Evolutionary conservation across 1,140 invertebrate genomes (phyloP).

Genomic region (Bemisia tabaci): DNA sequence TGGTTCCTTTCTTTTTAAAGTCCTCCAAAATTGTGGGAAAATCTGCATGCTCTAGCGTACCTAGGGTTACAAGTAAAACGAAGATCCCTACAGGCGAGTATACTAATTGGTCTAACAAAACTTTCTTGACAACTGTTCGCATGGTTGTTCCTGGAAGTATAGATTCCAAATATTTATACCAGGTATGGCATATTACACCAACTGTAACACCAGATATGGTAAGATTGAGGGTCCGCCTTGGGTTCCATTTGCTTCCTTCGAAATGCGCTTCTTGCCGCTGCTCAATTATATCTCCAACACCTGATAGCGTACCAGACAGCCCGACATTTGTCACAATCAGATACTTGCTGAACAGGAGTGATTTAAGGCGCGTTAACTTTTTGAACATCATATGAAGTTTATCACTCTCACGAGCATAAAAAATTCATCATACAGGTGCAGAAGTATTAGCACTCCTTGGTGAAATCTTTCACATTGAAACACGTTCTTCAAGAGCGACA

Average conservation of each 20-base stretch:
- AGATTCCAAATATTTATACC: neutral
- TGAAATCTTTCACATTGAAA: no score
- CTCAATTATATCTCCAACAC: neutral
- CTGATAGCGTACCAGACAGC: neutral
- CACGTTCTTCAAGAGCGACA: no score
- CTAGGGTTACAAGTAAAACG: neutral
- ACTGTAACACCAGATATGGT: neutral
- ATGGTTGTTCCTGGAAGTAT: neutral
- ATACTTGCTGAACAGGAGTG: neutral
- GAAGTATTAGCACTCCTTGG: no score
- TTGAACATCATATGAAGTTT: no score
- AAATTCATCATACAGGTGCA: no score
- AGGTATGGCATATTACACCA: neutral
- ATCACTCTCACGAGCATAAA: no score
- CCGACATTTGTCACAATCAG: neutral
- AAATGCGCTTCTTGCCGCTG: neutral
- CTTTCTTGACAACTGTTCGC: neutral
- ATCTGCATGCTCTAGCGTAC: neutral
- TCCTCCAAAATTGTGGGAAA: neutral
- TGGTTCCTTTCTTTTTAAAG: neutral
- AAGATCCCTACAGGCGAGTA: neutral
- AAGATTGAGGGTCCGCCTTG: neutral
- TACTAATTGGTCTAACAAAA: neutral
- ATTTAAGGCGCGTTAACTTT: neutral
- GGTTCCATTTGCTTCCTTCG: neutral